These are phyloP conservation scores for Helostoma temminkii DNA, from an alignment of 2,797 vertebrate species.

Conservation along the genomic window DNA sequence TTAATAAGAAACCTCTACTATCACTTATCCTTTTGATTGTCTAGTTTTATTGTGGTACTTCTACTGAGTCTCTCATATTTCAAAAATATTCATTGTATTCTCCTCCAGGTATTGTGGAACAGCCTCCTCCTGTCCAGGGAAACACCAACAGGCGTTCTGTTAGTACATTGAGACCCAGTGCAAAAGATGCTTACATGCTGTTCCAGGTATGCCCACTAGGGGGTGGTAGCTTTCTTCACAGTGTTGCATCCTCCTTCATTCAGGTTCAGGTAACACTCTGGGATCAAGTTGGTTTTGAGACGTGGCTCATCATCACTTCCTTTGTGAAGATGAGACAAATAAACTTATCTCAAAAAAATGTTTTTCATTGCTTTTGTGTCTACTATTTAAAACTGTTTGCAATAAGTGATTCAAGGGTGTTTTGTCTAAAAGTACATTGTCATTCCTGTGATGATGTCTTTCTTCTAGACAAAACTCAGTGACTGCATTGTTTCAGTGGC, in stretches of 20 bases:
- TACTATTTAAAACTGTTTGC: constrained; percentile 1
- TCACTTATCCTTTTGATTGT: too few relatives aligned
- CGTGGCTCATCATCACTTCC: constrained; percentile 4
- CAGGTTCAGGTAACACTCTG: neutral
- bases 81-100: neutral
- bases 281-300: constrained; percentile 8
- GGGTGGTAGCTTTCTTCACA: constrained; percentile 42
- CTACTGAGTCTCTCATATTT: neutral
- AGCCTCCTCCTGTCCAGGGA: constrained; percentile 89
- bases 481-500: constrained; percentile 29
- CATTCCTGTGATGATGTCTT: constrained; percentile 12
- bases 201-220: constrained; percentile 91
- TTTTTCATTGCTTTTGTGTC: constrained; percentile 10
- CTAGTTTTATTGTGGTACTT: too few relatives aligned
- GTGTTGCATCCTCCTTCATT: neutral
- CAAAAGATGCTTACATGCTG: constrained; percentile 99
- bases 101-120: constrained; percentile 86
- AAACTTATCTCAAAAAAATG: neutral
- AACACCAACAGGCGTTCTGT: constrained; percentile 96
- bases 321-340: neutral
- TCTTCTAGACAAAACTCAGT: constrained; percentile 36
- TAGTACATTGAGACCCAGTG: constrained; percentile 95
- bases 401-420: constrained; percentile 5
- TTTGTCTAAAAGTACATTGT: constrained; percentile 3
- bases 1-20: too few relatives aligned